These are phyloP conservation scores for Anadara kagoshimensis DNA, from an alignment of 1,140 invertebrate genomes.

Conservation along the genomic window DNA sequence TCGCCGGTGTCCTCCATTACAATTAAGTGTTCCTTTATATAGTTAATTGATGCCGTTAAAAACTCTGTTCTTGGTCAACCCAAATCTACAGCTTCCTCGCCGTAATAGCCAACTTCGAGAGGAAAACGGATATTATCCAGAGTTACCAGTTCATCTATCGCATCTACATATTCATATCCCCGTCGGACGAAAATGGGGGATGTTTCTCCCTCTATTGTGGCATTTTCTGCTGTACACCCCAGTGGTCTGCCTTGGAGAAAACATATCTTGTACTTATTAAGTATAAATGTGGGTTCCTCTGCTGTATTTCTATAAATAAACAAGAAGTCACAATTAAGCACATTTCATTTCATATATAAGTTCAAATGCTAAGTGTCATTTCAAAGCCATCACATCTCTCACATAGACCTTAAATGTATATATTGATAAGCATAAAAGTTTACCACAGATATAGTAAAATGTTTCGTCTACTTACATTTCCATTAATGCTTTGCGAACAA, in stretches of 20 bases:
- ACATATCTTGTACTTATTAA: not conserved
- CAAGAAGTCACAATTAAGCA: not conserved
- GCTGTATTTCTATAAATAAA: not conserved
- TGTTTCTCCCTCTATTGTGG: not conserved
- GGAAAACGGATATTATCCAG: not conserved
- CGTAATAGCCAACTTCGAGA: not conserved
- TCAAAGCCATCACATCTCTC: no score
- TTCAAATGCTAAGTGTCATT: no score
- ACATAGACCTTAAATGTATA: no score
- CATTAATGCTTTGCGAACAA: no score
- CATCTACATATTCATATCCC: not conserved
- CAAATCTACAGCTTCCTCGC: not conserved
- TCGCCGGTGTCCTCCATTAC: not conserved
- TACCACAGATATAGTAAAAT: no score
- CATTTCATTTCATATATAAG: not conserved
- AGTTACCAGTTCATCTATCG: not conserved
- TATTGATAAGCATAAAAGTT: no score
- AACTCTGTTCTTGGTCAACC: slow-evolving; percentile 9
- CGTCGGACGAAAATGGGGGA: not conserved
- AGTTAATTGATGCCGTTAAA: not conserved
- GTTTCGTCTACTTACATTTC: no score
- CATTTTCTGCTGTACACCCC: not conserved
- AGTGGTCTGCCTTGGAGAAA: not conserved
- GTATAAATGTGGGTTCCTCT: not conserved
- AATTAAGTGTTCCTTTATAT: not conserved